Conservation (phyloP, 1,140 invertebrate genomes). For the Drosophila hydei region DNA sequence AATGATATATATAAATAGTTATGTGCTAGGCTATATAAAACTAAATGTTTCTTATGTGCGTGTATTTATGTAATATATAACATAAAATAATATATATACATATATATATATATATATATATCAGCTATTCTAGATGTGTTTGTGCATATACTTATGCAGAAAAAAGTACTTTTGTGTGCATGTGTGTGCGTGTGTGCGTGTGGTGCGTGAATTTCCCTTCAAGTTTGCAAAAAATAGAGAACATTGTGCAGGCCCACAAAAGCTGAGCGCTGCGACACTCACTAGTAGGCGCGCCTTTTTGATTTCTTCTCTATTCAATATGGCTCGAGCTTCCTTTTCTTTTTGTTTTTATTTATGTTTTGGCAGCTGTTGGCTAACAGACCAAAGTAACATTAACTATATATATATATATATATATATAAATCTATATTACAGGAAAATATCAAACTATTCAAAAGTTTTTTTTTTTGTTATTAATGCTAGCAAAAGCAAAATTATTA, state of each 20-base stretch:
- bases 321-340: slow-evolving; percentile 46
- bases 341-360: slow-evolving; percentile 1
- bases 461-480: too few species aligned
- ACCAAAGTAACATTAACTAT: slow-evolving; percentile 49
- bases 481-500: slow-evolving; percentile 36
- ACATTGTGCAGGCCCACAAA: slow-evolving; percentile 20
- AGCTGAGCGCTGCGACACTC: slow-evolving; percentile 33
- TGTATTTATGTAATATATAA: slow-evolving; percentile 70
- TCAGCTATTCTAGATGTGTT: slow-evolving; percentile 13
- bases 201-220: neutral
- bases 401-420: slow-evolving; percentile 15
- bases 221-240: neutral
- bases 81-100: slow-evolving; percentile 37
- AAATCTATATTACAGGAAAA: too few species aligned
- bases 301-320: neutral
- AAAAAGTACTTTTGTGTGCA: neutral
- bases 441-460: too few species aligned
- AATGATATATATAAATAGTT: slow-evolving; percentile 7
- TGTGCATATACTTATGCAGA: neutral
- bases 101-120: slow-evolving; percentile 10
- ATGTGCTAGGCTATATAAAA: slow-evolving; percentile 30
- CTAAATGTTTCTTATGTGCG: slow-evolving; percentile 61
- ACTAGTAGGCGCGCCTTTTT: slow-evolving; percentile 14
- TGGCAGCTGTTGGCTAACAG: slow-evolving; percentile 40
- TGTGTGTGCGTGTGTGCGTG: neutral